Conservation (phyloP, 2,888 invertebrate genomes). For the Cylloceria caligata region DNA sequence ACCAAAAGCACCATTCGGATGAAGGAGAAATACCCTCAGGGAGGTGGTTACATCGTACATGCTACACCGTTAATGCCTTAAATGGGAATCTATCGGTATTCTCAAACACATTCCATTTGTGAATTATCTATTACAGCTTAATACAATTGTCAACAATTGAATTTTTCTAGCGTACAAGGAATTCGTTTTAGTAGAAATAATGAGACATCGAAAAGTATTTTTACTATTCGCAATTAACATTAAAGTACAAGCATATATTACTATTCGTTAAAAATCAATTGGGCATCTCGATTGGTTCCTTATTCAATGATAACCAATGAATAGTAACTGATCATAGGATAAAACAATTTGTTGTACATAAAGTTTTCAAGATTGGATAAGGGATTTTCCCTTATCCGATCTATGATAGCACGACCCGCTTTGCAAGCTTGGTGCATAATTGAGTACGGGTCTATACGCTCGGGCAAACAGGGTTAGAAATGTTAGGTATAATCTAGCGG, state of each 20-base stretch:
- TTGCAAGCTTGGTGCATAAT: conserved; percentile 72
- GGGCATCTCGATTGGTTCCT: not conserved
- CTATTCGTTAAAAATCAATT: not conserved
- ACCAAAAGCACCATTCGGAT: not conserved
- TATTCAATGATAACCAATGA: not conserved
- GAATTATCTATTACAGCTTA: not conserved
- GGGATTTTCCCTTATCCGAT: not conserved
- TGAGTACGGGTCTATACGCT: conserved; percentile 77
- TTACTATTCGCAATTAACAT: not conserved
- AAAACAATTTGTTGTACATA: not conserved
- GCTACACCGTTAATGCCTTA: not conserved
- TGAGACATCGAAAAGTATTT: not conserved
- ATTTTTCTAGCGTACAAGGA: not conserved
- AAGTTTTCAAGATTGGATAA: not conserved
- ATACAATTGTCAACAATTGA: not conserved
- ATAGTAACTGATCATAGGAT: not conserved
- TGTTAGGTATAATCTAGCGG: conserved; percentile 66
- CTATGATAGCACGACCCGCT: conserved; percentile 17
- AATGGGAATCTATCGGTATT: not conserved
- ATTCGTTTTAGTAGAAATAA: not conserved
- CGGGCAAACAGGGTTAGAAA: conserved; percentile 74
- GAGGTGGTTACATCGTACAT: not conserved
- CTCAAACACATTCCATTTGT: not conserved
- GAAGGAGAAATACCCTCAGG: not conserved
- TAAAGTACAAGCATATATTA: not conserved